Base-by-base conservation (phyloP, 1,140 invertebrate species). In the Ceratosolen fusciceps region DNA sequence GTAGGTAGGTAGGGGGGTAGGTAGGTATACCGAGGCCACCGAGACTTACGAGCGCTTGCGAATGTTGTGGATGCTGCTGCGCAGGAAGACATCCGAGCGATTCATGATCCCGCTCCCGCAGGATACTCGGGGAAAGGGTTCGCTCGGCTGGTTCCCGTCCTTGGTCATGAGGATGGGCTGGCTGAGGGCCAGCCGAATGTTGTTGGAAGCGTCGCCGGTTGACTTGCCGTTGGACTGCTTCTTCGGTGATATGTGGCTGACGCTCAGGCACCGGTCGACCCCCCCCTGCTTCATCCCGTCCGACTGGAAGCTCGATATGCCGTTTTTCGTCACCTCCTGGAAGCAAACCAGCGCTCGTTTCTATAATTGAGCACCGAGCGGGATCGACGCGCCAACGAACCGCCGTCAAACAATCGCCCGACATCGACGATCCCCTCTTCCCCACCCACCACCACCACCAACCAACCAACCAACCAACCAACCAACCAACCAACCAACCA, bases 1-100 rank as follows among this genome's bases (percentile, higher is more conserved):
- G n/a, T n/a, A n/a, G n/a, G n/a, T n/a, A n/a, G n/a, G n/a, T n/a
- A n/a, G n/a, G n/a, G n/a, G n/a, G n/a, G n/a, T n/a, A n/a, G n/a
- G n/a, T n/a, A n/a, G n/a, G n/a, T n/a, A n/a, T n/a, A n/a, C n/a
- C n/a, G n/a, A n/a, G n/a, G 8, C 16, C 16, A 47, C 16, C 34
- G 1, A 67, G 82, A 86, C 83, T 83, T 24, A 83, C 81, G 79
- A 81, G 43, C 80, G 54, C 90, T 92, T 85, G 88, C 88, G 34
- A 26, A 95, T 88, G 85, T 94, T 95, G 39, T 93, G 91, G 74
- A 97, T 90, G 84, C 94, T 96, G 75, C 96, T 95, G 84, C 95
- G 94, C 86, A 97, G 97, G 82, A 98, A 94, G 2, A 97, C 94
- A 87, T 98, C 97, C 62, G 95, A 95, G 31, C 96, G 91, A 85